Conservation (phyloP, 2,113 vertebrate species). For the Thalassarche chlororhynchos region DNA sequence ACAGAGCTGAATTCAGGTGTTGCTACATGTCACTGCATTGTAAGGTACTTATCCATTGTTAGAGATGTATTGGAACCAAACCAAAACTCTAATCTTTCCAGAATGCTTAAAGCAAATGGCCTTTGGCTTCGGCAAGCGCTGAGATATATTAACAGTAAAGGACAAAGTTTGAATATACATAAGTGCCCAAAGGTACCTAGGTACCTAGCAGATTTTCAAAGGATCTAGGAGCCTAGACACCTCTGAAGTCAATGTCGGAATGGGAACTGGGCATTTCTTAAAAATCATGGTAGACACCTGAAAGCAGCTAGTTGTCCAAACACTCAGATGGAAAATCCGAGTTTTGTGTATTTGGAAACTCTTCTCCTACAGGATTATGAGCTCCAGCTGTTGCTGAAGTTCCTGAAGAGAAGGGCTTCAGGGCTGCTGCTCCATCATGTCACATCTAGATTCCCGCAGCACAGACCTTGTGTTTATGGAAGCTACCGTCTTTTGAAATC, state of each 20-base stretch:
- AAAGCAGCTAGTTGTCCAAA: background rate
- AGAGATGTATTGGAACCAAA: background rate
- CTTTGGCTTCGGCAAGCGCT: background rate
- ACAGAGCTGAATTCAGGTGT: background rate
- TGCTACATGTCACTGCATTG: background rate
- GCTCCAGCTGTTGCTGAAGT: background rate
- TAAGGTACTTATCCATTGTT: background rate
- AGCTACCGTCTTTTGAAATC: background rate
- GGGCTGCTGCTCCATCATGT: background rate
- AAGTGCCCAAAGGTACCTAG: background rate
- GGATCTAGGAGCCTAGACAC: background rate
- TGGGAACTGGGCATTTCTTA: background rate
- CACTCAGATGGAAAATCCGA: background rate
- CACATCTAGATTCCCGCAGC: background rate
- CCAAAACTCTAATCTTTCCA: background rate
- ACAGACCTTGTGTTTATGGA: background rate
- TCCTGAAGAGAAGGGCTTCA: background rate
- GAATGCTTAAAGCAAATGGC: background rate
- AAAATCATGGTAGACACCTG: background rate
- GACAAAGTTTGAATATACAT: background rate
- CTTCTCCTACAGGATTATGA: background rate
- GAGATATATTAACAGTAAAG: background rate
- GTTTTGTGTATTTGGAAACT: background rate
- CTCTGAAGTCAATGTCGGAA: background rate
- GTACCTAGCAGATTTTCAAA: background rate